Base-by-base conservation (phyloP, 2,888 invertebrate species). In the Pachycephus smyrnensis region DNA sequence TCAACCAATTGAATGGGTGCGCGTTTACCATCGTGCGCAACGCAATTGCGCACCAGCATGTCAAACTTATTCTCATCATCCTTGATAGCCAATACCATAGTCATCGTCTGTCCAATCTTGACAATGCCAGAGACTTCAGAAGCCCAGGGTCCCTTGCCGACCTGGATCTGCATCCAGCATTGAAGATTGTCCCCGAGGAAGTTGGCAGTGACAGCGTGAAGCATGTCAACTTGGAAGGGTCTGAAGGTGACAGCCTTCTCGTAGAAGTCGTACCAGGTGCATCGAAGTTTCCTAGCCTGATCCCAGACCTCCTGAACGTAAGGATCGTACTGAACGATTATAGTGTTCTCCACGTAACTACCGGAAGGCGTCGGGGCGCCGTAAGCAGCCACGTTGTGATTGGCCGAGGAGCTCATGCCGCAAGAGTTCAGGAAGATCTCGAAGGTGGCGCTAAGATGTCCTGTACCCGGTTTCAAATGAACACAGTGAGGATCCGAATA, bases 131-230 rank as follows among this genome's bases (percentile, higher is more conserved):
- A 97, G 55, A 98, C 98, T 92, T 98, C 98, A 23, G 97, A 97
- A n/a, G 98, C 98, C 98, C 98, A 98, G 0, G 98, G 98, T 84
- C 98, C 98, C 91, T 98, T 98, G 78, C 98, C 98, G 73, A 98
- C 98, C 92, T 98, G 98, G 87, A 98, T 98, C 92, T 98, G 98
- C 98, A 98, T 98, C 98, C 98, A 98, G 92, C 98, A 98, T 91
- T 98, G 98, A 86, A 98, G 93, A 93, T 98, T 98, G 92, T 98
- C 98, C 37, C 98, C 98, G 86, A 98, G 94, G 94, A 98, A 98
- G 93, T 98, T 98, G 75, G 98, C 98, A 0, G 98, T 97, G 73
- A 98, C 98, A 0, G 98, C 98, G 91, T 98, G 97, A 86, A 98
- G 92, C 97, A 98, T 98, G 91, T 98, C 98, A 68, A 98, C 98